A percentile compares a stretch with the other conserved stretches of the same genome.
Conservation (phyloP, 2,888 invertebrate species). For the Drepana falcataria region DNA sequence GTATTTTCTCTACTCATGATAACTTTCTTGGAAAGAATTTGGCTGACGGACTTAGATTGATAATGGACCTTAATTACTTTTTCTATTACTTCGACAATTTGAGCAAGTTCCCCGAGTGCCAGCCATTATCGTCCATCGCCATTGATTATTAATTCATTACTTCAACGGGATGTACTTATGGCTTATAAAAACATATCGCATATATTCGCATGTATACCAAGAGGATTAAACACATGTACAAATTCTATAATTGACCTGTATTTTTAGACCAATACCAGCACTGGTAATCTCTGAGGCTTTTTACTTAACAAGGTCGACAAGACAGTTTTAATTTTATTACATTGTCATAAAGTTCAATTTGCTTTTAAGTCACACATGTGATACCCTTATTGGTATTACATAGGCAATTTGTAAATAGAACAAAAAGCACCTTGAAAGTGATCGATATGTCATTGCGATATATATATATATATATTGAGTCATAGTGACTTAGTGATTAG, state of each 20-base stretch:
- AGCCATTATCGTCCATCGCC: background rate
- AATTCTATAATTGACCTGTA: background rate
- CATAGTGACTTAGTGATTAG: no score
- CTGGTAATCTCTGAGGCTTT: constrained; percentile 22
- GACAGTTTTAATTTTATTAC: constrained; percentile 36
- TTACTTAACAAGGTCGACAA: constrained; percentile 44
- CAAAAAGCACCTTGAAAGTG: no score
- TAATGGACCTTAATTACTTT: constrained; percentile 20
- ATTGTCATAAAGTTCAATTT: constrained; percentile 30
- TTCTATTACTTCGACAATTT: constrained; percentile 7
- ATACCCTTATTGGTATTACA: background rate
- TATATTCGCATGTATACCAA: no score
- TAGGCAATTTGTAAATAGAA: no score
- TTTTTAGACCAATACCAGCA: constrained; percentile 13
- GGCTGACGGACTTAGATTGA: constrained; percentile 17
- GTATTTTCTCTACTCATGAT: constrained; percentile 21
- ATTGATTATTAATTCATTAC: background rate
- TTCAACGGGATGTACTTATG: background rate
- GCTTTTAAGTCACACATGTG: background rate
- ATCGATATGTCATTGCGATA: no score
- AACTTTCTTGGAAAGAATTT: constrained; percentile 15
- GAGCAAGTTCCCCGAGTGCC: background rate
- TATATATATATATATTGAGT: no score
- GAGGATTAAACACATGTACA: no score
- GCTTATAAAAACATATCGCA: background rate